Evolutionary conservation across 2,888 invertebrate genomes (phyloP), one percentile per base, ranked within the genome.

Genomic region (Opisthograptis luteolata): DNA sequence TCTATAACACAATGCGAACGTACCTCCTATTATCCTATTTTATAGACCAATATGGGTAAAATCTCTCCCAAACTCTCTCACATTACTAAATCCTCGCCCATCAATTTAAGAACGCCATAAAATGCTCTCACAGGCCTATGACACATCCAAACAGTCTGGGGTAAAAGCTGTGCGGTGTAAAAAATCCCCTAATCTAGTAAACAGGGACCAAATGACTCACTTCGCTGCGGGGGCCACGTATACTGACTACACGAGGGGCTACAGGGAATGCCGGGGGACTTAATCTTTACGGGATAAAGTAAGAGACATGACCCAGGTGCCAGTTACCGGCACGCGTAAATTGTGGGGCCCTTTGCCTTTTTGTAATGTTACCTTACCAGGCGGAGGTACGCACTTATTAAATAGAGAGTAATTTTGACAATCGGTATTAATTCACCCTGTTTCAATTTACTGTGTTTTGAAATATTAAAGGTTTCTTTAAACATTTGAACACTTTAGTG

Each of bases 101-200:
- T 73, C 68, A 70, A 67, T 73, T 75, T 72, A 76, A 67, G 73
- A 70, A 71, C 62, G 64, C 66, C 72, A 77, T 81, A 79, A 79
- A 78, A 70, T 73, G 61, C 68, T 66, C 73, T 71, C 72, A 71
- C 71, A 71, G 67, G 67, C 70, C 74, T 74, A 78, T 79, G 82
- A 83, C 82, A 80, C 78, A 77, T 79, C 74, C 73, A 70, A 73
- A 67, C 70, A 70, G 73, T 68, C 66, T 70, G 72, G 74, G 76
- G 76, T 60, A 76, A 84, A 82, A 84, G 82, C 82, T 76, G 81
- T 82, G 84, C 73, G 81, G 79, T 81, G 79, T 85, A 85, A 86
- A 88, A 85, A 88, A 88, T 81, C 84, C 87, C 87, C 82, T 87
- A 89, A 88, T 89, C 86, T 87, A 85, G 87, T 88, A 89, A 90